A percentile compares a stretch with the other conserved stretches of the same genome.
Evolutionary conservation across 2,113 vertebrate species (phyloP).

Genomic region (Ranitomeya variabilis): DNA sequence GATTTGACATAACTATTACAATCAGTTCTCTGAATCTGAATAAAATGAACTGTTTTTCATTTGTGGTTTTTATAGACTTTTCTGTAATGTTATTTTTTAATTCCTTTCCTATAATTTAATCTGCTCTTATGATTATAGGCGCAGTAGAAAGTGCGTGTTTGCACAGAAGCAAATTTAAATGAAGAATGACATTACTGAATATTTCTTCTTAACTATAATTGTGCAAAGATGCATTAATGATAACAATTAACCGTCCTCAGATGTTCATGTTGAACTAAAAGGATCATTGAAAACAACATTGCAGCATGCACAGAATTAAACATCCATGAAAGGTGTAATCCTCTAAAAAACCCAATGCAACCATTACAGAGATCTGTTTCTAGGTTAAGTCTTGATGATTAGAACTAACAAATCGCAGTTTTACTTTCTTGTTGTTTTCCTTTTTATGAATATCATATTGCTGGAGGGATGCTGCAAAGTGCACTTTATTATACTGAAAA

Average conservation of each 20-base stretch:
- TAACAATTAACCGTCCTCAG: background rate
- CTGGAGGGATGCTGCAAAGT: background rate
- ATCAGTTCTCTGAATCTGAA: background rate
- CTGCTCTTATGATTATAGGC: background rate
- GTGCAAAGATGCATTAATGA: background rate
- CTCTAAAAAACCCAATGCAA: background rate
- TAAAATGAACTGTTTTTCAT: background rate
- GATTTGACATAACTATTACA: background rate
- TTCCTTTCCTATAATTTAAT: background rate
- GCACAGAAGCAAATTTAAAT: background rate
- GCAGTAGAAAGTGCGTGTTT: background rate
- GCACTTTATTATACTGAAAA: background rate
- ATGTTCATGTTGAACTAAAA: background rate
- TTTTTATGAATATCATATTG: background rate
- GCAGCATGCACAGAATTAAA: background rate
- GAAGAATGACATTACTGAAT: background rate
- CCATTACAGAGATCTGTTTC: background rate
- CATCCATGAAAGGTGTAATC: slow-evolving; percentile 10
- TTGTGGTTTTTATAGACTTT: background rate
- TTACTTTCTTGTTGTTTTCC: slow-evolving; percentile 7
- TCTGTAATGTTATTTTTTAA: background rate
- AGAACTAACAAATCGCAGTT: slow-evolving; percentile 7
- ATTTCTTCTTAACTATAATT: background rate
- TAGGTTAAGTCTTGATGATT: slow-evolving; percentile 1
- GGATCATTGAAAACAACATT: background rate